Evolutionary conservation across 2,888 invertebrate genomes (phyloP).

Genomic region (Drosophila recens): DNA sequence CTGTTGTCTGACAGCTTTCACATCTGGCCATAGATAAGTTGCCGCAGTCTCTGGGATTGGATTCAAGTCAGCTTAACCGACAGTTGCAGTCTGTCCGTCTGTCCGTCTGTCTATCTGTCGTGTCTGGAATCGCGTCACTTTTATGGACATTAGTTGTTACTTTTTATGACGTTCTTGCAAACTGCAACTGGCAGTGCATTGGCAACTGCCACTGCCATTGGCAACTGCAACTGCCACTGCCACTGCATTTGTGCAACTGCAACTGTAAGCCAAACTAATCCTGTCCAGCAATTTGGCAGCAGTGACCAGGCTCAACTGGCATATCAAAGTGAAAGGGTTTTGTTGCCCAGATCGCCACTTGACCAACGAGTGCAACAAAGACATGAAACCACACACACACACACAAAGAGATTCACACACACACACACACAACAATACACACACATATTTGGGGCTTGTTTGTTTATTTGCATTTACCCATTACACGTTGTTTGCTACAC

Average conservation of each 20-base stretch:
- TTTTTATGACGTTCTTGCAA: conserved; percentile 56
- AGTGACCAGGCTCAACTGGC: conserved; percentile 56
- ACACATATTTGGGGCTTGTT: conserved; percentile 52
- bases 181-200: conserved; percentile 3
- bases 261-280: conserved; percentile 68
- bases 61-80: conserved; percentile 50
- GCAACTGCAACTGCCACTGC: conserved; percentile 5
- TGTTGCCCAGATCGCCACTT: conserved; percentile 49
- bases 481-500: conserved; percentile 46
- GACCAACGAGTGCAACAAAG: conserved; percentile 39
- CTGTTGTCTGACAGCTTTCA: conserved; percentile 47
- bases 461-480: conserved; percentile 70
- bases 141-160: conserved; percentile 60
- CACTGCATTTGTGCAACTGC: conserved; percentile 39
- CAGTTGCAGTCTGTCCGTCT: conserved; percentile 8
- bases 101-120: conserved; percentile 28
- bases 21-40: conserved; percentile 66
- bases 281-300: conserved; percentile 73
- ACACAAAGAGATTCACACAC: conserved; percentile 27
- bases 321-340: conserved; percentile 78
- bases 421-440: conserved; percentile 19
- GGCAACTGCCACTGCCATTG: conserved; percentile 6
- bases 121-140: conserved; percentile 52
- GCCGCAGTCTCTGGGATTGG: conserved; percentile 34
- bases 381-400: conserved; percentile 21